Conservation (phyloP, 1,140 invertebrate genomes). For the Phocides pigmalion region DNA sequence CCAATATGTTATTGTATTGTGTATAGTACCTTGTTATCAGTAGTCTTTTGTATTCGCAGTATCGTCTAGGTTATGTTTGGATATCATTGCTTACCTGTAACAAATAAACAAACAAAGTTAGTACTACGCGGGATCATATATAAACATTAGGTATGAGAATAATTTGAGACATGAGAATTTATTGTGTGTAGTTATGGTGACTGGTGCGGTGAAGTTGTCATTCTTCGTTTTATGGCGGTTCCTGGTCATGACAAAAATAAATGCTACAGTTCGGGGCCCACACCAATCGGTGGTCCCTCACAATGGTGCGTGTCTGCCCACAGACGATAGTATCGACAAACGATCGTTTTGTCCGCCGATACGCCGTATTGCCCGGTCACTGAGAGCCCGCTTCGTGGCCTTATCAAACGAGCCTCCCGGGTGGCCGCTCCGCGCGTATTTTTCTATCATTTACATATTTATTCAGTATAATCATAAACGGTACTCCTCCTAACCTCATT, state of each 20-base stretch:
- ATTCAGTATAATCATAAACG: conserved; percentile 26
- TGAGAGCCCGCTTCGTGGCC: background rate
- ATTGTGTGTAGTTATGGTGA: background rate
- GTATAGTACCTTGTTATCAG: background rate
- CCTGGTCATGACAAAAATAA: background rate
- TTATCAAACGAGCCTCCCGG: conserved; percentile 30
- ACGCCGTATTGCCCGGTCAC: conserved; percentile 11
- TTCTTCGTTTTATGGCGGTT: background rate
- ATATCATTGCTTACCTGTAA: background rate
- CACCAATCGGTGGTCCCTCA: background rate
- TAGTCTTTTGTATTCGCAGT: background rate
- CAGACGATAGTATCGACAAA: conserved; percentile 10
- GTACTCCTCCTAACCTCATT: conserved; percentile 24
- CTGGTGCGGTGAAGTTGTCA: background rate
- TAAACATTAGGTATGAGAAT: background rate
- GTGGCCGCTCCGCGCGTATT: conserved; percentile 26
- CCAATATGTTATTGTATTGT: no score
- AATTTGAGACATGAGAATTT: background rate
- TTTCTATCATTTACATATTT: conserved; percentile 32
- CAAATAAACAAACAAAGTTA: background rate
- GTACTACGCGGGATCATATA: background rate
- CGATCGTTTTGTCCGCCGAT: conserved; percentile 26
- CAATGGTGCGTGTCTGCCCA: background rate
- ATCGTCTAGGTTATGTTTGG: background rate
- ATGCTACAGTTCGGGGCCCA: background rate